phyloP scores from a whole-genome alignment of 2,888 invertebrate genomes.

The Euplexia lucipara region DNA sequence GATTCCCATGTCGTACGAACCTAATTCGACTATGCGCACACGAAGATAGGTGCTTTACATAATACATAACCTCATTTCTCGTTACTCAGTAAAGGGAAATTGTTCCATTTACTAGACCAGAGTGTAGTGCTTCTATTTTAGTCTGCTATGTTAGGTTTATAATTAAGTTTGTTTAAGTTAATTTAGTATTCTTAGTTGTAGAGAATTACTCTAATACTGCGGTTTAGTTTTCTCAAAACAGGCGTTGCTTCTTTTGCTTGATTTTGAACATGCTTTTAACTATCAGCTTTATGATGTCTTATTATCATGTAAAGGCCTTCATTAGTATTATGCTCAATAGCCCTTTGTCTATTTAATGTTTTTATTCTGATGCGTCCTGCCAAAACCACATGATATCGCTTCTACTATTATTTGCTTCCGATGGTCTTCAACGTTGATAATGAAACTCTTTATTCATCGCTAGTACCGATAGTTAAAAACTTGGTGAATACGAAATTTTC shows the following conservation, averaged over 20 bases:
- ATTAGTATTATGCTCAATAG: too few relatives aligned
- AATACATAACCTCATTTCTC: conserved; percentile 42
- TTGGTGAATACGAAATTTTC: conserved; percentile 1
- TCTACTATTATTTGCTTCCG: neutral
- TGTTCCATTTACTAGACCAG: conserved; percentile 37
- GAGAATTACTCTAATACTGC: neutral
- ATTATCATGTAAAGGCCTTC: too few relatives aligned
- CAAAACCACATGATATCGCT: neutral
- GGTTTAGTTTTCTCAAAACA: neutral
- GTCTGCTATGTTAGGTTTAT: conserved; percentile 6
- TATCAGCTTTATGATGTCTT: too few relatives aligned
- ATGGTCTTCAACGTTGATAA: neutral
- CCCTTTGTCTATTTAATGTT: too few relatives aligned
- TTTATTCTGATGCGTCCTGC: too few relatives aligned
- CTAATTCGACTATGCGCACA: conserved; percentile 30
- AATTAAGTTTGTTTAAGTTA: conserved; percentile 42
- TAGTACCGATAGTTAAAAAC: neutral
- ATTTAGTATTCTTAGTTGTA: conserved; percentile 23
- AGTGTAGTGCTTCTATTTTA: conserved; percentile 28
- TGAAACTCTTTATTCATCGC: neutral
- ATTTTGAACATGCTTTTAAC: neutral
- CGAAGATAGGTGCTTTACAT: conserved; percentile 28
- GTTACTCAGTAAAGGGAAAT: conserved; percentile 27
- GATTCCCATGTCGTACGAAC: conserved; percentile 11
- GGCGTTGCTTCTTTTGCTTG: neutral